Evolutionary conservation across 2,888 invertebrate genomes (phyloP), one percentile per base, ranked within the genome.

Genomic region (Himalopsyche anomala): DNA sequence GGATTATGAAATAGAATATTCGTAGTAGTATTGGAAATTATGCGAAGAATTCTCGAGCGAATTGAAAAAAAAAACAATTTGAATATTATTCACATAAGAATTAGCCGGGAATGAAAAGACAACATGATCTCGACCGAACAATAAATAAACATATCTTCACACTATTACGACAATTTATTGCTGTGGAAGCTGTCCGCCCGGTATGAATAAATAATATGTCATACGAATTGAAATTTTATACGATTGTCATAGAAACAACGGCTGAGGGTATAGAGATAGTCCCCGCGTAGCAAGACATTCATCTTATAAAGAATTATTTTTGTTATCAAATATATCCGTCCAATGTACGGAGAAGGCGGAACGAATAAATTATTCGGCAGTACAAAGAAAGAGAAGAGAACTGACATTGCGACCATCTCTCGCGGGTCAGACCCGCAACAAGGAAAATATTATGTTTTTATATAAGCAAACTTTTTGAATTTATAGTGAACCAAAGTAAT

Each of bases 281-380:
- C 45, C 28, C 45, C 80, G 19, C 80, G 42, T 51, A 40, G 84
- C 40, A 74, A 80, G 80, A 54, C 84, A 84, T 84, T 84, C 79
- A 80, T 84, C 84, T 84, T 55, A 54, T 45, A 84, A 84, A 80
- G 84, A 84, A 84, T 84, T 80, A 84, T 84, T 84, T 84, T 79
- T 80, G 80, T 84, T 84, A 84, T 84, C 80, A 51, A 51, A 79
- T 80, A 84, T 80, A 84, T 80, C 80, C 79, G 84, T 84, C 55
- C 79, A 80, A 84, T 80, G 80, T 51, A 80, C 38, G 80, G 17
- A 79, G 69, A 83, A 83, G 62, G 62, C 62, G 83, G 45, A 69
- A 56, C 80, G 84, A 74, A 84, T 84, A 84, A 84, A 84, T 84
- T 84, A 84, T 84, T 84, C 84, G 80, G 80, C 45, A 36, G 80